A percentile compares a stretch with the other conserved stretches of the same genome.
These are phyloP conservation scores for Erythrocercus mccallii DNA, from an alignment of 2,113 vertebrate genomes.

Conservation along the genomic window DNA sequence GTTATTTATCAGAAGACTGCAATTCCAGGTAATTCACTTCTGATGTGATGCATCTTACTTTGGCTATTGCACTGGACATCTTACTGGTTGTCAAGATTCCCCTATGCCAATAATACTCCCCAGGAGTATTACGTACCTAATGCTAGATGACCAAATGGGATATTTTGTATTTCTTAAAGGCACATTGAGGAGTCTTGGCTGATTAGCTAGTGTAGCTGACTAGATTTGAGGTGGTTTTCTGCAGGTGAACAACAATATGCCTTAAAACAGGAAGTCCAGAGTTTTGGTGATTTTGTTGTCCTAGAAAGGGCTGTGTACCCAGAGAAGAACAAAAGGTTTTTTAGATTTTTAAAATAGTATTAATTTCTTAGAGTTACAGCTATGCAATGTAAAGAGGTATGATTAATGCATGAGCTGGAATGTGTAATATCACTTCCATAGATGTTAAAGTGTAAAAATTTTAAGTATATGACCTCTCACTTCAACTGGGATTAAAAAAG, in stretches of 20 bases:
- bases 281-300: neutral
- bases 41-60: neutral
- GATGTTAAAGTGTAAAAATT: neutral
- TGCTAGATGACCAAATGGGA: neutral
- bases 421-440: neutral
- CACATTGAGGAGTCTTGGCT: neutral
- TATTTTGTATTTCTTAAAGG: neutral
- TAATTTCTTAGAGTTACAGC: neutral
- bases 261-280: neutral
- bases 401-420: conserved; percentile 15
- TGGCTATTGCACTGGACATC: neutral
- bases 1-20: neutral
- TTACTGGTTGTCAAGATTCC: neutral
- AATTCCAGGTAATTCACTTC: neutral
- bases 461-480: neutral
- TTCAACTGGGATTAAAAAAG: neutral
- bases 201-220: neutral
- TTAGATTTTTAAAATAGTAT: neutral
- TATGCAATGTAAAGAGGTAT: neutral
- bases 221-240: neutral
- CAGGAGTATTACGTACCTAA: neutral
- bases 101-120: neutral
- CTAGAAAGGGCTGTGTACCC: neutral
- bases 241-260: neutral
- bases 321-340: neutral